Conservation (phyloP, 2,888 invertebrate species). For the Melanotus villosus region DNA sequence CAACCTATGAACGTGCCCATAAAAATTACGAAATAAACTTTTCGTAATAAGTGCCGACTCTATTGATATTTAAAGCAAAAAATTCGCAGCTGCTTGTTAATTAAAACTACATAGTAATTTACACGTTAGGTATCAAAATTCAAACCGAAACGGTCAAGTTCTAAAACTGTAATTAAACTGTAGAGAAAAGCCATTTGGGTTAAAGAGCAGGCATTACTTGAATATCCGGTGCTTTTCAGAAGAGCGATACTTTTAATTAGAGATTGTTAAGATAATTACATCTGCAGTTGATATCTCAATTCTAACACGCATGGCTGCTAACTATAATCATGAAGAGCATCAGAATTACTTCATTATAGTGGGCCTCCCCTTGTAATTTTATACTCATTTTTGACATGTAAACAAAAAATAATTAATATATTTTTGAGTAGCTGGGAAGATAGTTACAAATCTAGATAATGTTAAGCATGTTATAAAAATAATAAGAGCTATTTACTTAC, state of each 20-base stretch:
- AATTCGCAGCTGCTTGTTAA: too few relatives aligned
- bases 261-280: constrained; percentile 58
- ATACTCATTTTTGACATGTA: constrained; percentile 33
- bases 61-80: too few relatives aligned
- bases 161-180: neutral
- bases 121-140: too few relatives aligned
- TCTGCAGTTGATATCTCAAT: constrained; percentile 57
- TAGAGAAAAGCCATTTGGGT: constrained; percentile 4
- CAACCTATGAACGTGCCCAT: too few relatives aligned
- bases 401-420: constrained; percentile 25
- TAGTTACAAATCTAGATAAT: too few relatives aligned
- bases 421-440: constrained; percentile 2
- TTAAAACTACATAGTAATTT: too few relatives aligned
- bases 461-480: too few relatives aligned
- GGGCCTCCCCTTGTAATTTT: constrained; percentile 58
- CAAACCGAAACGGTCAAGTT: too few relatives aligned
- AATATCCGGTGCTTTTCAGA: constrained; percentile 32
- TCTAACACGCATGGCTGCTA: constrained; percentile 57
- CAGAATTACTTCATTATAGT: constrained; percentile 61
- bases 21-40: too few relatives aligned
- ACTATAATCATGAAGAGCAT: constrained; percentile 51
- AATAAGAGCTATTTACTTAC: too few relatives aligned
- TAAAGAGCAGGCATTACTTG: constrained; percentile 8
- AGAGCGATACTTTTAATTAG: constrained; percentile 56
- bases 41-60: too few relatives aligned